Evolutionary conservation across 2,888 invertebrate species (phyloP).

Genomic region (Oeneis ivallda): DNA sequence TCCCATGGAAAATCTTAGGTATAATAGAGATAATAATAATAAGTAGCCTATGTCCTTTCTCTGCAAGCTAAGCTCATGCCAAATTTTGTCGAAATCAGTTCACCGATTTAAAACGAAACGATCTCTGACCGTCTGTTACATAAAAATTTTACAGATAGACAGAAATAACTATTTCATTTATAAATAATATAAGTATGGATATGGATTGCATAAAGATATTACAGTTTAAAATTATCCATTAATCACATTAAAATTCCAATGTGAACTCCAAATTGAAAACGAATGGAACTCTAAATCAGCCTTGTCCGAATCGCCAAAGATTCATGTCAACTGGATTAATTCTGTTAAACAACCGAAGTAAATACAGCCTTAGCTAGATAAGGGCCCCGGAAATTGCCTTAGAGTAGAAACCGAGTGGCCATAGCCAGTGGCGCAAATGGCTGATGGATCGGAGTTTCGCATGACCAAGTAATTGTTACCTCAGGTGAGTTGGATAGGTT

Average conservation of each 20-base stretch:
- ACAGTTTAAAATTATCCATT: not conserved
- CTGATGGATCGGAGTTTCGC: slow-evolving; percentile 77
- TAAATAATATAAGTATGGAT: too few species aligned
- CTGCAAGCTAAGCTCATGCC: too few species aligned
- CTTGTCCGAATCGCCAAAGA: slow-evolving; percentile 56
- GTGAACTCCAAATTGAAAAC: slow-evolving; percentile 28
- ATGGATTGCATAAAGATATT: not conserved
- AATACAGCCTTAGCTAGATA: slow-evolving; percentile 67
- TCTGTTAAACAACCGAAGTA: slow-evolving; percentile 76
- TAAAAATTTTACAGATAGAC: too few species aligned
- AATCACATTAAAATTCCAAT: slow-evolving; percentile 6
- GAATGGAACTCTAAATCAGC: slow-evolving; percentile 21
- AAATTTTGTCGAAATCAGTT: too few species aligned
- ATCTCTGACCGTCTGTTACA: too few species aligned
- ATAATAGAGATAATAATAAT: too few species aligned
- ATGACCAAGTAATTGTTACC: slow-evolving; percentile 80
- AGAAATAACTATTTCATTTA: too few species aligned
- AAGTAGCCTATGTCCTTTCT: too few species aligned
- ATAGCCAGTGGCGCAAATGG: slow-evolving; percentile 69
- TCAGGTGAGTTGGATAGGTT: slow-evolving; percentile 51
- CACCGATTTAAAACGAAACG: too few species aligned
- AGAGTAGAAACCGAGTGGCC: slow-evolving; percentile 71
- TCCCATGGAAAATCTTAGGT: too few species aligned
- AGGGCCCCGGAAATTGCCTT: slow-evolving; percentile 77
- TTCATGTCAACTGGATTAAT: slow-evolving; percentile 68